Base-by-base conservation (phyloP, 2,888 invertebrate genomes). In the Carterocephalus palaemon region DNA sequence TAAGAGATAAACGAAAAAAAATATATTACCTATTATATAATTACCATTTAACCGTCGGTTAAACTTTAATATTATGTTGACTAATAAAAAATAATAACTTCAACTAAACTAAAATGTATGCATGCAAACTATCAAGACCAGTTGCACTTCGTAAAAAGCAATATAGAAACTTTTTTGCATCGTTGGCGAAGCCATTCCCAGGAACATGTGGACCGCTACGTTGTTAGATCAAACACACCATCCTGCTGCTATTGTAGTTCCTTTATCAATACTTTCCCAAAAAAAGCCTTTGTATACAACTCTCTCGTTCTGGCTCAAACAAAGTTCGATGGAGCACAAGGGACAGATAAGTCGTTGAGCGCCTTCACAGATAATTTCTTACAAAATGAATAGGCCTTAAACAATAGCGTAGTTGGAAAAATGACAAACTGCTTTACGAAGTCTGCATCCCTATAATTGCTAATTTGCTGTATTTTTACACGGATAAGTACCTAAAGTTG, bases 151-250 rank as follows among this genome's bases (percentile, higher is more conserved):
- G 24, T 52, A 62, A 51, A 67, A 63, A 54, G 64, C 59, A 52
- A 67, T 64, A 72, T 58, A 72, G 64, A 75, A 70, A 64, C 60
- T 83, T 86, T 84, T 86, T 81, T 81, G 85, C 85, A 84, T 77
- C 71, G 69, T 73, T 77, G 71, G 74, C 76, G 62, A 78, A 75
- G 81, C 78, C 64, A 79, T 85, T 84, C 83, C 78, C 80, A 75
- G 75, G 82, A 86, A 80, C 84, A 85, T 83, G 78, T 84, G 85
- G 78, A 80, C 76, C 79, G 83, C 84, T 83, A 81, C 79, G 82
- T 79, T 73, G 79, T 76, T 80, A 82, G 85, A 80, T 84, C 82
- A 85, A 84, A 85, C 76, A 84, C 79, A 79, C 82, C 80, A 81
- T 84, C 80, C 82, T 80, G 78, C 75, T 75, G 71, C 71, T 75